Evolutionary conservation across 2,797 vertebrate genomes (phyloP), one percentile per base, ranked within the genome.

Genomic region (Mareca penelope): DNA sequence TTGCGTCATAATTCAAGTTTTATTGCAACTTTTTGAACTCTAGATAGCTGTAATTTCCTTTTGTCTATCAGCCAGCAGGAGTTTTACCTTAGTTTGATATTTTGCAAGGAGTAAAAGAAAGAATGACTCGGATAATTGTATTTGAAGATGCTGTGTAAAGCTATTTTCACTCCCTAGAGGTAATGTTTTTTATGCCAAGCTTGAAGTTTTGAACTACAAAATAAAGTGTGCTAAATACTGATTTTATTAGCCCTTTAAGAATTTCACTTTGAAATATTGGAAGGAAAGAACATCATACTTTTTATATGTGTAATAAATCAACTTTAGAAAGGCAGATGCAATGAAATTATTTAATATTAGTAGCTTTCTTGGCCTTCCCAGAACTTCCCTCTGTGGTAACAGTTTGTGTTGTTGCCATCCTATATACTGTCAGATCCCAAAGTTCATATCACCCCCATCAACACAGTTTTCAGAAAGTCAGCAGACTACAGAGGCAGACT

Each of bases 161-260:
- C 50, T 94, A 55, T 95, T 95, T 91, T 92, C 82, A 80, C 55
- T 94, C 87, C 72, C 89, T 80, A 83, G 84, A 91, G 82, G 37
- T 88, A 75, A 75, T 44, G 42, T 4, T 77, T 80, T 88, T 92
- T 71, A 93, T 65, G 69, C 72, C 76, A 93, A 89, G 86, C 72
- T 81, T 93, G 65, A 90, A 87, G 79, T 90, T 94, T 85, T 89
- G 94, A 95, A 90, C 61, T 87, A 46, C 79, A 68, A 95, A 95
- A 94, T 94, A 95, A 93, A 90, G 71, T 89, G 75, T 93, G 61
- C 18, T 94, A 96, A 96, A 83, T 85, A 92, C 81, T 83, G 86
- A 78, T 87, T 95, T 96, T 95, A 95, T 94, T 95, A 94, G 80
- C 16, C 57, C 76, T 96, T 94, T 92, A 95, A 94, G 88, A 82